Evolutionary conservation across 2,113 vertebrate genomes (phyloP).

Genomic region (Stegostoma tigrinum): DNA sequence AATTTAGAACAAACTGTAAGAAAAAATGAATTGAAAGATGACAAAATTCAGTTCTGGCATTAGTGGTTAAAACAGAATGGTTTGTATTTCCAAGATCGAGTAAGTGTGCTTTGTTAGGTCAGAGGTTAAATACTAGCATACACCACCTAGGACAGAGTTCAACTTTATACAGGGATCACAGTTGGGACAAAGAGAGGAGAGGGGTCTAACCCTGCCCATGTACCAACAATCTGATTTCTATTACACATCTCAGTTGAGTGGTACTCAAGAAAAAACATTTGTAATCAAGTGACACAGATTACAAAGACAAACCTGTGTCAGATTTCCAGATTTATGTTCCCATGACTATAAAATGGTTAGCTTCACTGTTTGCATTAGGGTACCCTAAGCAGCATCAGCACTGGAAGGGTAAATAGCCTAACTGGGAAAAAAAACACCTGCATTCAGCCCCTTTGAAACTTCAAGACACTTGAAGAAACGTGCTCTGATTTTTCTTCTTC

Average conservation of each 20-base stretch:
- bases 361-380: background rate
- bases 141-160: too few relatives aligned
- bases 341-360: background rate
- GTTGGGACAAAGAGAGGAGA: background rate
- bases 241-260: background rate
- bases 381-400: too few relatives aligned
- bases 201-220: background rate
- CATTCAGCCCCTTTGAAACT: background rate
- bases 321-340: background rate
- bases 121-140: too few relatives aligned
- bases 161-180: too few relatives aligned
- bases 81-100: background rate
- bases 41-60: background rate
- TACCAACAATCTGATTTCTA: background rate
- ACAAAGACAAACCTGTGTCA: background rate
- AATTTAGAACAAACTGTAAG: background rate
- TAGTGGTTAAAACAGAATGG: background rate
- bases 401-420: background rate
- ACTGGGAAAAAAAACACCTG: background rate
- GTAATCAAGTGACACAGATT: background rate
- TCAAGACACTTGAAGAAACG: background rate
- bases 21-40: background rate
- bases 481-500: background rate
- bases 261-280: background rate
- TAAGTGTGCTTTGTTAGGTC: too few relatives aligned